Evolutionary conservation across 2,797 vertebrate genomes (phyloP), one percentile per base, ranked within the genome.

Genomic region (Ara ararauna): DNA sequence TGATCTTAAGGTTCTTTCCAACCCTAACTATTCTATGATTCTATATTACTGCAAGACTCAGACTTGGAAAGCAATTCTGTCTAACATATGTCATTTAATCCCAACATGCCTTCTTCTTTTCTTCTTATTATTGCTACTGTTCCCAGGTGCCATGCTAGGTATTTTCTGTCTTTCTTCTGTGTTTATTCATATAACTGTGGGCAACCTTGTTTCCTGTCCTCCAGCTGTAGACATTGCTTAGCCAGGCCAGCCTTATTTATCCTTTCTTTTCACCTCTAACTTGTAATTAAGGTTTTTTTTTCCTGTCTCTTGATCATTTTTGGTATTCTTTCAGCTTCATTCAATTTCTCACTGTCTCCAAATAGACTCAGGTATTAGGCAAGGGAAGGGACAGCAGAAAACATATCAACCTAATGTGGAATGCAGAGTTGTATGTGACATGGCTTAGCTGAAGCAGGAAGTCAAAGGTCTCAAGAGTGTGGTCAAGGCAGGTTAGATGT

Each of bases 71-170:
- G 65, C 68, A 82, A 68, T 91, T 94, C 71, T 64, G 30, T 85
- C 45, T 90, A 89, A 95, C 92, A 70, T 51, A 66, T 26, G 61
- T 76, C 8, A 68, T 54, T 91, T 85, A 88, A 91, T 85, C 29
- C 77, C 71, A 86, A 15, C 71, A 65, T 51, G 26, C 53, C 68
- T 85, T 36, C 71, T 90, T 86, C 60, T 85, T 93, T 88, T 91
- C 34, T 85, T 74, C 23, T 32, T 42, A 6, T 87, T 87, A 42
- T 65, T 93, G 18, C 53, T 90, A 22, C 34, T 61, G 22, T 81
- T 94, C 76, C 48, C 51, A 53, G 65, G 56, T n/a, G 8, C 54
- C 0, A 0, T 68, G 5, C 56, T 79, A 61, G 12, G 5, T 67
- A 34, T 53, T 75, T 61, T 68, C 36, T 82, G 3, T 65, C 27